A percentile compares a stretch with the other conserved stretches of the same genome.
Conservation (phyloP, 2,888 invertebrate species). For the Tetramorium bicarinatum region DNA sequence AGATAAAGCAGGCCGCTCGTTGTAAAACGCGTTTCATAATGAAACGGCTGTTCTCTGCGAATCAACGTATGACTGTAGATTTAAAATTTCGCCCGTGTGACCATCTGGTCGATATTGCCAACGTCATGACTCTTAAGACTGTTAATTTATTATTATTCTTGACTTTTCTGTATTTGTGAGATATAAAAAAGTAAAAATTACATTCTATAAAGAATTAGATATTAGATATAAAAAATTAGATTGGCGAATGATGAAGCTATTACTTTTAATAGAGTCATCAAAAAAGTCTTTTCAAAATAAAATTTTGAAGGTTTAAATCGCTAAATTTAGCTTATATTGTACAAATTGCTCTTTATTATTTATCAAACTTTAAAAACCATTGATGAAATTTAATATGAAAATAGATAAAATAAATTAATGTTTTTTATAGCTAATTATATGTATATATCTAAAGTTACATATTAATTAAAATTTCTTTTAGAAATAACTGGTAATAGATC, state of each 20-base stretch:
- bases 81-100: slow-evolving; percentile 14
- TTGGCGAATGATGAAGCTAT: background rate
- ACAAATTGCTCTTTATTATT: background rate
- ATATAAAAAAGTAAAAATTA: background rate
- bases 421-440: background rate
- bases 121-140: background rate
- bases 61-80: slow-evolving; percentile 2
- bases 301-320: background rate
- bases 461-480: too few species aligned
- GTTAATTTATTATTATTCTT: slow-evolving; percentile 8
- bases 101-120: background rate
- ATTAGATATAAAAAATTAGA: too few species aligned
- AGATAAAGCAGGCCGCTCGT: slow-evolving; percentile 51
- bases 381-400: background rate
- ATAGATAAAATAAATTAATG: background rate
- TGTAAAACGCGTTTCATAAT: slow-evolving; percentile 47
- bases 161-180: background rate
- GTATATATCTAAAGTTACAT: background rate
- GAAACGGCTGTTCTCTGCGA: slow-evolving; percentile 40
- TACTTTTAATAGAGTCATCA: background rate
- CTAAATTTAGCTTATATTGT: background rate
- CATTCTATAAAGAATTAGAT: background rate
- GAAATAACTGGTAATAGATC: too few species aligned
- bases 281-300: background rate
- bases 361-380: background rate